Conservation (phyloP, 2,888 invertebrate species). For the Tetanocera ferruginea region DNA sequence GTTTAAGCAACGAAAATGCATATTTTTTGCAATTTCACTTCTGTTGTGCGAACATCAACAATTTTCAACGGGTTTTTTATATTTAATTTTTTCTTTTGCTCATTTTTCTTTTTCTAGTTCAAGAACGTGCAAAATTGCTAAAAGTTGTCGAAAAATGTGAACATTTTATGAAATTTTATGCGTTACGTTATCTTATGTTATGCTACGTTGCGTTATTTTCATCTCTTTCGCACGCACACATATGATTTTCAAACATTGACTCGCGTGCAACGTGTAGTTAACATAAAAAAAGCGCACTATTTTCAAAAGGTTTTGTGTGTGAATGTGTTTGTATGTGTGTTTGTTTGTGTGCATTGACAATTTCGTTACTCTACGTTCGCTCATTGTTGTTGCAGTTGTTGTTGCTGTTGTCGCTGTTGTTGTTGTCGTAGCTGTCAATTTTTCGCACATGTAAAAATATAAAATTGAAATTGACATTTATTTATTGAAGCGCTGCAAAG, state of each 20-base stretch:
- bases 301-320: not conserved
- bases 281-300: not conserved
- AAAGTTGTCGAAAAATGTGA: not conserved
- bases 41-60: not conserved
- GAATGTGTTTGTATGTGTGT: not conserved
- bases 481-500: not conserved
- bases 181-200: conserved; percentile 6
- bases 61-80: not conserved
- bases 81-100: not conserved
- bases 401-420: not conserved
- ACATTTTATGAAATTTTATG: not conserved
- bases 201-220: not conserved
- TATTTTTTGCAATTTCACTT: conserved; percentile 5
- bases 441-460: not conserved
- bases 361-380: not conserved
- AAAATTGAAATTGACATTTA: conserved; percentile 12
- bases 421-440: not conserved
- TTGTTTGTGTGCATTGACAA: not conserved
- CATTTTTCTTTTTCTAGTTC: not conserved
- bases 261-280: not conserved
- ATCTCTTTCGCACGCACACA: not conserved
- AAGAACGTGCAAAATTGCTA: conserved; percentile 7
- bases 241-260: not conserved
- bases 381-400: not conserved
- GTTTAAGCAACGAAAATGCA: not conserved